These are phyloP conservation scores for Rhagium mordax DNA, from an alignment of 2,888 invertebrate genomes.

Conservation along the genomic window DNA sequence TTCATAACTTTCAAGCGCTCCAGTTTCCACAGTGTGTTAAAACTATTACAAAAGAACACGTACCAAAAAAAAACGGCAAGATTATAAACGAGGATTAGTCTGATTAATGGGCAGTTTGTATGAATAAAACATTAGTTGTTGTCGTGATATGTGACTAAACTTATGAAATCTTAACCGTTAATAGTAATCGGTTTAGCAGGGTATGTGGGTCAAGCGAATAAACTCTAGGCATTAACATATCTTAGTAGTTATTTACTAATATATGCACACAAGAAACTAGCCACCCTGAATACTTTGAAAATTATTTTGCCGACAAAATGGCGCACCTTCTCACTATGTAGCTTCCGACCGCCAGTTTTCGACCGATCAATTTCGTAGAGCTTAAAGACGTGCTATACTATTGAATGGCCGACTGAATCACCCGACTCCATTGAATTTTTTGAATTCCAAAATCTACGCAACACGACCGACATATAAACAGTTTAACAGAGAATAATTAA, in stretches of 20 bases:
- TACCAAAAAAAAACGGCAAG: neutral
- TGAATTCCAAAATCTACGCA: too few species aligned
- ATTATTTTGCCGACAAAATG: too few species aligned
- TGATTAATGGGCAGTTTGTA: neutral
- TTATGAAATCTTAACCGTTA: conserved; percentile 1
- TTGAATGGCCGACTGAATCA: too few species aligned
- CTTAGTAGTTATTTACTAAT: neutral
- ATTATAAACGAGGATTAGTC: neutral
- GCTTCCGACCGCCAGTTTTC: too few species aligned
- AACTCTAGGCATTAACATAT: conserved; percentile 3
- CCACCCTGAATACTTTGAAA: too few species aligned
- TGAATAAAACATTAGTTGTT: conserved; percentile 20
- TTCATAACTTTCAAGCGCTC: too few species aligned
- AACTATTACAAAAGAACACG: neutral
- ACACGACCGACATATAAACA: too few species aligned
- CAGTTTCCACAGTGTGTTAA: neutral
- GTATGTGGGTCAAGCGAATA: conserved; percentile 1
- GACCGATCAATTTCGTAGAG: too few species aligned
- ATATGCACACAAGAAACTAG: neutral
- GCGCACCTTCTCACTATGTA: too few species aligned
- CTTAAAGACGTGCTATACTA: too few species aligned
- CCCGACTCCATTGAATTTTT: too few species aligned
- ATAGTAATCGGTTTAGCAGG: conserved; percentile 6
- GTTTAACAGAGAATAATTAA: too few species aligned
- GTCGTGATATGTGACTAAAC: neutral